These are phyloP conservation scores for Cephalopterus ornatus DNA, from an alignment of 2,113 vertebrate genomes.

Conservation along the genomic window DNA sequence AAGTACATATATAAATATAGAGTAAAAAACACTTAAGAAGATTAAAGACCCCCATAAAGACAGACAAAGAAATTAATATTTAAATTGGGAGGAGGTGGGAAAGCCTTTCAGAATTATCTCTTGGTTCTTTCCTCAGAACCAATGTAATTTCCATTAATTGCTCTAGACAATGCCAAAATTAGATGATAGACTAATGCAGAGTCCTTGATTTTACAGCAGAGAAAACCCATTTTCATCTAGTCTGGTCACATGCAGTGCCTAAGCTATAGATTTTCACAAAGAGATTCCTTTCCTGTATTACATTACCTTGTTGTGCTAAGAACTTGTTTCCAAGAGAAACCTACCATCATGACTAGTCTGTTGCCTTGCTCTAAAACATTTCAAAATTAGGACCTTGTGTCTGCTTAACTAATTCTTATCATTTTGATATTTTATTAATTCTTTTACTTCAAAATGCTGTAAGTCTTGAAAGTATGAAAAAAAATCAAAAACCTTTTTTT, in stretches of 20 bases:
- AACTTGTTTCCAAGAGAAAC: neutral
- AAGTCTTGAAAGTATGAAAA: neutral
- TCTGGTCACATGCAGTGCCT: neutral
- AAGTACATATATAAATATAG: neutral
- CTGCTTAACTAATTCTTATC: neutral
- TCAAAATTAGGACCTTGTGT: neutral
- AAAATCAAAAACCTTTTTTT: neutral
- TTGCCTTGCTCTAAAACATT: neutral
- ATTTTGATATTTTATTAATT: neutral
- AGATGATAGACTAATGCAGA: neutral
- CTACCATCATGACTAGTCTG: neutral
- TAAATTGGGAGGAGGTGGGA: neutral
- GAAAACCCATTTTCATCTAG: neutral
- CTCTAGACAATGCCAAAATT: neutral
- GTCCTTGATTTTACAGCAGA: neutral
- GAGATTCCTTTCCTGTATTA: neutral
- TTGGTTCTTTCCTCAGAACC: neutral
- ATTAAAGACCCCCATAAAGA: neutral
- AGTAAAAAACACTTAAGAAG: neutral
- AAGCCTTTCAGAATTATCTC: neutral
- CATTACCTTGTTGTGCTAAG: neutral
- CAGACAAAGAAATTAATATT: neutral
- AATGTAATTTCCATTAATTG: neutral
- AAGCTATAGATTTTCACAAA: neutral
- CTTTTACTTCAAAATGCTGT: neutral